These are phyloP conservation scores for Pelecanoides urinatrix DNA, from an alignment of 2,113 vertebrate species.

Conservation along the genomic window DNA sequence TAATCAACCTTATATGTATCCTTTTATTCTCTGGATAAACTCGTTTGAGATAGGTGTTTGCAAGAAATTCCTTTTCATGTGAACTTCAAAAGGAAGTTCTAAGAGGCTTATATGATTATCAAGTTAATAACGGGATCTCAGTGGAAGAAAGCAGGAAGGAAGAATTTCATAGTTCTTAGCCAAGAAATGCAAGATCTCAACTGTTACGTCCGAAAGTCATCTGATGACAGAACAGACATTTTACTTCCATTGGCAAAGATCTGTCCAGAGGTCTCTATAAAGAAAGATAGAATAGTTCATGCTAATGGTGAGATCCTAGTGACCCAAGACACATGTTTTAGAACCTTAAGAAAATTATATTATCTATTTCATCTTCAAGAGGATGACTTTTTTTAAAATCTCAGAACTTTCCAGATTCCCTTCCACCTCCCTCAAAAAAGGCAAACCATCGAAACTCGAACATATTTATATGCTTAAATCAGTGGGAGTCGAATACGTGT, in stretches of 20 bases:
- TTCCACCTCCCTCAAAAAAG: neutral
- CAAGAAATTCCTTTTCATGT: neutral
- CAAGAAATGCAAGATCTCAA: neutral
- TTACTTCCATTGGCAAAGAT: neutral
- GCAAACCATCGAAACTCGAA: neutral
- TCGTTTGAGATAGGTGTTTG: neutral
- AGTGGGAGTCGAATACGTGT: fast-evolving
- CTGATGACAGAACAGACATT: neutral
- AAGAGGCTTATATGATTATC: neutral
- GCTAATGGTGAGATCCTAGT: neutral
- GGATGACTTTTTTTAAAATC: fast-evolving
- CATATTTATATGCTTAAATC: neutral
- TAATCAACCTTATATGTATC: neutral
- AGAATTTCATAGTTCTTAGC: neutral
- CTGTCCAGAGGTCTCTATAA: neutral
- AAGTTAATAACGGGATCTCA: neutral
- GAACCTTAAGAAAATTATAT: neutral
- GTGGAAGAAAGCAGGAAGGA: neutral
- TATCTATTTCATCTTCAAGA: neutral
- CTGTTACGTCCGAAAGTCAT: neutral
- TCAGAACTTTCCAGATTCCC: neutral
- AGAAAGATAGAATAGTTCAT: neutral
- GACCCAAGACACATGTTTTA: neutral
- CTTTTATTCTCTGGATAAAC: neutral
- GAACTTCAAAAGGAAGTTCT: neutral